These are phyloP conservation scores for Gymnoscopelus braueri DNA, from an alignment of 2,797 vertebrate genomes.

Conservation along the genomic window DNA sequence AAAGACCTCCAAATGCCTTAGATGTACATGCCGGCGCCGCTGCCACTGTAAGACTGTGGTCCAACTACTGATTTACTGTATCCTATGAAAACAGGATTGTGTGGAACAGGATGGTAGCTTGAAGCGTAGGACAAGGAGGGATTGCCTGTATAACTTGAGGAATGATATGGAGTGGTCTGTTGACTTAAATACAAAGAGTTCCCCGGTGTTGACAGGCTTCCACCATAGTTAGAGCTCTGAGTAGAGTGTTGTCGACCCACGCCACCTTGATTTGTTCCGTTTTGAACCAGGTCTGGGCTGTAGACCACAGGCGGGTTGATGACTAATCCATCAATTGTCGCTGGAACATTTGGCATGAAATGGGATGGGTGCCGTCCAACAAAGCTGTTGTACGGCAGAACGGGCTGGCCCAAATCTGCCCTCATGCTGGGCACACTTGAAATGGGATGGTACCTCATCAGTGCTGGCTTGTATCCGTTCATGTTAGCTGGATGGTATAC, in stretches of 20 bases:
- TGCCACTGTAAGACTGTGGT: slow-evolving; percentile 35
- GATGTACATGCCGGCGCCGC: slow-evolving; percentile 67
- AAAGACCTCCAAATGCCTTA: slow-evolving; percentile 29
- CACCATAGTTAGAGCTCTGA: slow-evolving; percentile 38
- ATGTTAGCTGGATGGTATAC: slow-evolving; percentile 49
- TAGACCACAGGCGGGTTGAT: slow-evolving; percentile 47
- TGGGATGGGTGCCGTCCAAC: slow-evolving; percentile 30
- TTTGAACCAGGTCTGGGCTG: slow-evolving; percentile 34
- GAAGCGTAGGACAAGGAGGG: slow-evolving; percentile 55
- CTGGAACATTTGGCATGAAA: slow-evolving; percentile 40
- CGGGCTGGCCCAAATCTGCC: slow-evolving; percentile 25
- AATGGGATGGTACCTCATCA: slow-evolving; percentile 61
- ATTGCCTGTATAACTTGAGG: slow-evolving; percentile 24
- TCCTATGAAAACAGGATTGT: slow-evolving; percentile 67
- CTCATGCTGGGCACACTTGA: slow-evolving; percentile 51
- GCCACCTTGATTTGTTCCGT: slow-evolving; percentile 46
- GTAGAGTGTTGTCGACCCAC: slow-evolving; percentile 36
- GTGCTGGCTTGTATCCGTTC: slow-evolving; percentile 41
- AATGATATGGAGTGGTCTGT: slow-evolving; percentile 25
- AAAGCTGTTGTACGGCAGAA: slow-evolving; percentile 32
- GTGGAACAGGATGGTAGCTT: slow-evolving; percentile 56
- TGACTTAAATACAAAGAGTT: slow-evolving; percentile 55
- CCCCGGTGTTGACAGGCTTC: slow-evolving; percentile 45
- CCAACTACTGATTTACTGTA: slow-evolving; percentile 59
- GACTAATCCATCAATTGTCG: slow-evolving; percentile 25